Evolutionary conservation across 2,797 vertebrate species (phyloP), one percentile per base, ranked within the genome.

Genomic region (Octomys mimax): DNA sequence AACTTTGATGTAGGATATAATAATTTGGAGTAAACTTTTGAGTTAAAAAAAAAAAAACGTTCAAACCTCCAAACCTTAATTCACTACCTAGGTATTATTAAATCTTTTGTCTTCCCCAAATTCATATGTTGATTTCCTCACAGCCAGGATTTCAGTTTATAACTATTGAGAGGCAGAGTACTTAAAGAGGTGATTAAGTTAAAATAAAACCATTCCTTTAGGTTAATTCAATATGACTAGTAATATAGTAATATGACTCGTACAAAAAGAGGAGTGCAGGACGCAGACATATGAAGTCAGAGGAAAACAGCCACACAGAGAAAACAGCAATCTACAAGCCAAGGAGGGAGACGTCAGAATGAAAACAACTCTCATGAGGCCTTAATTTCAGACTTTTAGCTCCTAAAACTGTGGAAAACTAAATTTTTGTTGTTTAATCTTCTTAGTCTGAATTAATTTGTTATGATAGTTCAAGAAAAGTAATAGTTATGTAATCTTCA

Each of bases 1-100:
- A 93, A 59, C 33, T 90, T 95, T 70, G 46, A 36, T 62, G 0
- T 33, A 39, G 52, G 28, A 31, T 36, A 66, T 36, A 66, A 77
- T 82, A 87, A 62, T 33, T 12, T 96, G 28, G 46, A 57, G 54
- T 57, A 18, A 57, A 62, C 52, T 88, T 91, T 57, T 92, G 7
- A 85, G 13, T 16, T 1, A 33, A 10, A 89, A 7, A 11, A 42
- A 5, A 42, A 42, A 42, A 11, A 75, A 13, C 33, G 10, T 88
- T 95, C 91, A 93, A 95, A 62, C 7, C 5, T 75, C 78, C 88
- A 36, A 90, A 31, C 4, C 31, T 87, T 62, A 70, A 89, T 85
- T 96, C 22, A 54, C 18, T 86, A n/a, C 1, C 8, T 81, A 39
- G 14, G 5, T 39, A 42, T 78, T 73, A 66, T 18, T 7, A 39